A percentile compares a stretch with the other conserved stretches of the same genome.
phyloP scores from a whole-genome alignment of 2,888 invertebrate genomes.

The Tigriopus californicus region DNA sequence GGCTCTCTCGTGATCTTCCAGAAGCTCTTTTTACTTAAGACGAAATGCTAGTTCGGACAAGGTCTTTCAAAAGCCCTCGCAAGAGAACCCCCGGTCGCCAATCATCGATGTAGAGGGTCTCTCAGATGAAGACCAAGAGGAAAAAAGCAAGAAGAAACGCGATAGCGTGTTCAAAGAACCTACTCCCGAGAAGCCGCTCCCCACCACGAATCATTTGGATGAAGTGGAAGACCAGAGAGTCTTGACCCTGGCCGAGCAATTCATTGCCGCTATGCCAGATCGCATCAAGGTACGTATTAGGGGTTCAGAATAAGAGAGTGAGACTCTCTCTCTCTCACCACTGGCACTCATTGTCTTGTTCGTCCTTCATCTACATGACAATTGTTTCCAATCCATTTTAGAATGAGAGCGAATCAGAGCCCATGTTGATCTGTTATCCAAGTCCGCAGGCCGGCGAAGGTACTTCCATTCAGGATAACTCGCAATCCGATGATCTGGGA shows the following conservation, averaged over 20 bases:
- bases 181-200: too few relatives aligned
- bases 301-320: not conserved
- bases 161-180: constrained; percentile 3
- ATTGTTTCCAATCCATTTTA: too few relatives aligned
- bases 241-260: constrained; percentile 84
- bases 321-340: too few relatives aligned
- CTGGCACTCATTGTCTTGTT: too few relatives aligned
- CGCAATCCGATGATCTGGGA: constrained; percentile 4
- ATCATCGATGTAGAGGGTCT: constrained; percentile 47
- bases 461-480: not conserved
- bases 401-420: too few relatives aligned
- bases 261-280: constrained; percentile 94
- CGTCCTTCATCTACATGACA: too few relatives aligned
- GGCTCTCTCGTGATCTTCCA: not conserved
- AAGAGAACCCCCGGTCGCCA: constrained; percentile 27
- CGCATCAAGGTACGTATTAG: constrained; percentile 51
- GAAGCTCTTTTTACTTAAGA: not conserved
- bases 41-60: not conserved
- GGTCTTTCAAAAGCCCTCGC: not conserved
- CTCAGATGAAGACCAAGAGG: constrained; percentile 36
- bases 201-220: constrained; percentile 23
- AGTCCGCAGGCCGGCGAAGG: not conserved
- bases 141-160: constrained; percentile 24
- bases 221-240: constrained; percentile 84
- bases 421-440: too few relatives aligned